These are phyloP conservation scores for Cantharis rustica DNA, from an alignment of 2,888 invertebrate genomes.

Conservation along the genomic window DNA sequence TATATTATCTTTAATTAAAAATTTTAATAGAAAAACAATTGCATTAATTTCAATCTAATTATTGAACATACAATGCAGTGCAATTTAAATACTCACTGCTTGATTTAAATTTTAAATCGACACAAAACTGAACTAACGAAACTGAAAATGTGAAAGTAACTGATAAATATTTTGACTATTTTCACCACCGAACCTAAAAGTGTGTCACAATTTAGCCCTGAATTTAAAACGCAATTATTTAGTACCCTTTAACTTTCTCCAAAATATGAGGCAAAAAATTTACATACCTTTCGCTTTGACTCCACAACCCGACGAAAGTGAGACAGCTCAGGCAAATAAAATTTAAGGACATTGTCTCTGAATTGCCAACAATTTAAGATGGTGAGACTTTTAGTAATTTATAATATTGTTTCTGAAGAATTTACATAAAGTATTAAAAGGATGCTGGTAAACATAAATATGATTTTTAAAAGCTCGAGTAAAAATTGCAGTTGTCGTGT, in stretches of 20 bases:
- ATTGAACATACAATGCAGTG: background rate
- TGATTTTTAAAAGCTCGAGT: constrained; percentile 19
- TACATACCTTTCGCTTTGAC: background rate
- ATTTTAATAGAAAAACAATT: background rate
- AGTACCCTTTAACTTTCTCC: constrained; percentile 5
- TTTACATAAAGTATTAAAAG: background rate
- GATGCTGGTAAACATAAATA: constrained; percentile 17
- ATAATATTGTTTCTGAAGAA: background rate
- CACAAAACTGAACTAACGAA: background rate
- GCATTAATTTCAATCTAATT: background rate
- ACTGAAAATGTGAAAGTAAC: constrained; percentile 17
- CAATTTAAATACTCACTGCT: background rate
- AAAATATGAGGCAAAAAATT: constrained; percentile 18
- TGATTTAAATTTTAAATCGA: background rate
- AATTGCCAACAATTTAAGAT: background rate
- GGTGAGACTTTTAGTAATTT: background rate
- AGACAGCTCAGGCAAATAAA: background rate
- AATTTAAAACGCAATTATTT: background rate
- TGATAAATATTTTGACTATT: constrained; percentile 26
- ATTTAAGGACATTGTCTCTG: background rate
- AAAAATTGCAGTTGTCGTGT: constrained; percentile 18
- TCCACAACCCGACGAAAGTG: background rate
- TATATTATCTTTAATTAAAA: background rate
- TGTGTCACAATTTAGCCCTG: constrained; percentile 24
- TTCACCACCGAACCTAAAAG: constrained; percentile 18